Percentiles rank a stretch among this genome's conserved stretches.
Evolutionary conservation across 1,140 invertebrate species (phyloP).

Genomic region (Eciton burchellii): DNA sequence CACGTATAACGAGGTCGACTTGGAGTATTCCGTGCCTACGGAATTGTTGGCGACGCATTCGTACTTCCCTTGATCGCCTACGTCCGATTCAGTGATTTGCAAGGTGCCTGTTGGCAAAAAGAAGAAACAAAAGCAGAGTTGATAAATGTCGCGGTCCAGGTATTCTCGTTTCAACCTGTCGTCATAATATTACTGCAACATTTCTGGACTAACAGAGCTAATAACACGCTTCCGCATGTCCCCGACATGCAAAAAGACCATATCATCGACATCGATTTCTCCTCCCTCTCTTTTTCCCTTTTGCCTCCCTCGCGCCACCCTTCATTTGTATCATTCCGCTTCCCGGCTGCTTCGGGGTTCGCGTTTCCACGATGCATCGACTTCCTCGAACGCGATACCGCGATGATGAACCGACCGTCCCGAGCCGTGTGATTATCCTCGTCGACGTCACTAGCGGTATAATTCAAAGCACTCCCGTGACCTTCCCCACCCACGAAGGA

Average conservation of each 20-base stretch:
- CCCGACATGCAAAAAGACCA: too few species aligned
- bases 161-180: background rate
- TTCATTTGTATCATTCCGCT: conserved; percentile 58
- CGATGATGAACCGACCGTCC: conserved; percentile 80
- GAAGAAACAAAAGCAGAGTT: conserved; percentile 74
- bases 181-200: background rate
- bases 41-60: conserved; percentile 97
- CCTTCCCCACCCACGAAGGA: conserved; percentile 20
- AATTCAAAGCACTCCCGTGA: conserved; percentile 71
- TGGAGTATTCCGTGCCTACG: conserved; percentile 97
- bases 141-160: background rate
- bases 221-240: background rate
- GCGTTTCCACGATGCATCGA: conserved; percentile 79
- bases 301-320: background rate
- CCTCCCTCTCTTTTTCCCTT: background rate
- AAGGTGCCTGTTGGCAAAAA: conserved; percentile 96
- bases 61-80: conserved; percentile 96
- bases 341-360: conserved; percentile 67
- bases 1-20: conserved; percentile 95
- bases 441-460: conserved; percentile 78
- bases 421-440: conserved; percentile 81
- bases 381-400: conserved; percentile 74
- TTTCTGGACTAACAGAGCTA: background rate
- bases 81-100: conserved; percentile 95
- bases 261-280: background rate